Evolutionary conservation across 2,113 vertebrate species (phyloP), one percentile per base, ranked within the genome.

Genomic region (Acanthisitta chloris): DNA sequence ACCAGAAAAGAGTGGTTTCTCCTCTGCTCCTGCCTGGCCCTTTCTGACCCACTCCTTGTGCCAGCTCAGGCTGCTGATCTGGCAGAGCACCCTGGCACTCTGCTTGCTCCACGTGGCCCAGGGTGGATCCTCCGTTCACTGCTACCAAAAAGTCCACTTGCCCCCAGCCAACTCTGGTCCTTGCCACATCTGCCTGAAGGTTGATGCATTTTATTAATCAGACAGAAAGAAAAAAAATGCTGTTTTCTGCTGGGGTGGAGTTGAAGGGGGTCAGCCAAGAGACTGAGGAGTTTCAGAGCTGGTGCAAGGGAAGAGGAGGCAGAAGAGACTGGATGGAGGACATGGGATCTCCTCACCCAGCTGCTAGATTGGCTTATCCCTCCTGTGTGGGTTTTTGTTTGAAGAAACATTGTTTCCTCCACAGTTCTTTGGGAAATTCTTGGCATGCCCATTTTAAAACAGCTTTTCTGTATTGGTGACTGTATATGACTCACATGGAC

Each of bases 1-100:
- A 45, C 71, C 23, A 89, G 67, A 58, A 64, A 38, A 54, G 52
- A 58, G 76, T 33, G 45, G 36, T 72, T 95, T 52, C 64, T 81
- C 38, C 29, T 86, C 26, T 79, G 10, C 36, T 81, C 31, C 38
- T 74, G 28, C 14, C n/a, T 1, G 4, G 12, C 21, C 24, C 36
- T 78, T 79, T 43, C 48, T 85, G 61, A 51, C 21, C 13, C 6
- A 1, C 46, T 62, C 33, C 28, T 26, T 17, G 26, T 36, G 29
- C 38, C 1, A 0, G 54, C 54, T 43, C 1, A 1, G 26, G 72
- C 40, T 2, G 1, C 49, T 23, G 42, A 14, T 70, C 29, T 2
- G 6, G 81, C 33, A 11, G 26, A 58, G 38, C 43, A 67, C 45
- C 34, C 59, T 2, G 1, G 40, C 43, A 76, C 34, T 23, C 11